Conservation (phyloP, 2,888 invertebrate genomes). For the Drosophila koepferae region DNA sequence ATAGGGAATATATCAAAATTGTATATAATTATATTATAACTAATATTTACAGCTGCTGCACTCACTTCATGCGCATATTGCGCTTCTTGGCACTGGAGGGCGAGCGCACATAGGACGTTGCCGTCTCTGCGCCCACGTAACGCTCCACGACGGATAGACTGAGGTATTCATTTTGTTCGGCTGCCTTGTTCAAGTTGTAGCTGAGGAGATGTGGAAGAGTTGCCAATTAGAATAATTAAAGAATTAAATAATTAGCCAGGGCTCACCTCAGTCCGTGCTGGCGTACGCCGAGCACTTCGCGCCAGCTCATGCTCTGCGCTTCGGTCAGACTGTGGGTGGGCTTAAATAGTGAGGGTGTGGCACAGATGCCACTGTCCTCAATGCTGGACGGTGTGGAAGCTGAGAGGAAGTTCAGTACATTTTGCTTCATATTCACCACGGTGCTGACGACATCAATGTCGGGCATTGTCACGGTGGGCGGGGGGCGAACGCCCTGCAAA, state of each 20-base stretch:
- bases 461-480: constrained; percentile 90
- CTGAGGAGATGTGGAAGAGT: constrained; percentile 85
- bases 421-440: constrained; percentile 87
- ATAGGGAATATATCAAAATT: constrained; percentile 9
- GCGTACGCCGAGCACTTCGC: constrained; percentile 87
- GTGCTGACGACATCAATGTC: constrained; percentile 89
- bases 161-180: constrained; percentile 90
- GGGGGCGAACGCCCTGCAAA: constrained; percentile 90
- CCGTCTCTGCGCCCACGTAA: constrained; percentile 91
- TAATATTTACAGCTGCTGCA: neutral
- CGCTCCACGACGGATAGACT: constrained; percentile 89
- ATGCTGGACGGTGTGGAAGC: constrained; percentile 9
- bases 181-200: constrained; percentile 89
- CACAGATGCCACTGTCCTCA: constrained; percentile 52
- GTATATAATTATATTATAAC: neutral
- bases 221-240: constrained; percentile 9
- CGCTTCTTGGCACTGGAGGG: constrained; percentile 89
- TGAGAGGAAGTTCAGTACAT: constrained; percentile 83
- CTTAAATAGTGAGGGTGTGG: constrained; percentile 67
- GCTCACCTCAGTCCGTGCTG: constrained; percentile 91
- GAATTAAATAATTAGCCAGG: neutral
- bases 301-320: constrained; percentile 86
- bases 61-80: constrained; percentile 87
- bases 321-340: constrained; percentile 81
- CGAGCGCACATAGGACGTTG: constrained; percentile 86